These are phyloP conservation scores for Protophormia terraenovae DNA, from an alignment of 2,888 invertebrate species.

Conservation along the genomic window DNA sequence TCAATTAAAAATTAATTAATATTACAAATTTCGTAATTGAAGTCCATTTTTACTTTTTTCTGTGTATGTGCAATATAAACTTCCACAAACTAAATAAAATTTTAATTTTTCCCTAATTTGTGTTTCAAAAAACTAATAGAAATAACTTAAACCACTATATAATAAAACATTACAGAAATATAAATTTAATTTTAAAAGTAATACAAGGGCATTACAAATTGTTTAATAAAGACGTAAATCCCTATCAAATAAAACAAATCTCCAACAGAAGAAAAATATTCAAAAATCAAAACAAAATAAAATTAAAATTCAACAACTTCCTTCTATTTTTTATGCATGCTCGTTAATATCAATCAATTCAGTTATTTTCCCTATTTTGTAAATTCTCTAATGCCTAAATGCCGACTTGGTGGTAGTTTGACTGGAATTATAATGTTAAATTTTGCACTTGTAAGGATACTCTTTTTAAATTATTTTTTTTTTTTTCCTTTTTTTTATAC, in stretches of 20 bases:
- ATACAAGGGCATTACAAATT: no score
- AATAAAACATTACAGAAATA: no score
- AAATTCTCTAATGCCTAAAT: background rate
- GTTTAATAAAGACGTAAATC: no score
- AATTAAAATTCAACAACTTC: slow-evolving; percentile 11
- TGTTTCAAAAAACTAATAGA: no score
- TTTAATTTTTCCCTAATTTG: no score
- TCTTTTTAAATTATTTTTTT: background rate
- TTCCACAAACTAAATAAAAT: no score
- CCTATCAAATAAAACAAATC: background rate
- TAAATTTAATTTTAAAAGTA: no score
- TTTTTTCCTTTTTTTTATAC: background rate
- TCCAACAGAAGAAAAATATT: background rate
- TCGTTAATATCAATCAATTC: slow-evolving; percentile 40
- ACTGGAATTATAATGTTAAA: background rate
- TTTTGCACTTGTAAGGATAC: slow-evolving; percentile 35
- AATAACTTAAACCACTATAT: no score
- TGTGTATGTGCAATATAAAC: no score
- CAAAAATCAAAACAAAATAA: background rate
- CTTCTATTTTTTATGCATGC: background rate
- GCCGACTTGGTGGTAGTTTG: slow-evolving; percentile 1
- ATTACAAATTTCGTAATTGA: no score
- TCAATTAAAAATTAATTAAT: no score
- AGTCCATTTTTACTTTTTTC: no score
- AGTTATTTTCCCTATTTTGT: background rate